Percentiles rank a stretch among this genome's conserved stretches.
Conservation (phyloP, 2,888 invertebrate species). For the Euzophera pinguis region DNA sequence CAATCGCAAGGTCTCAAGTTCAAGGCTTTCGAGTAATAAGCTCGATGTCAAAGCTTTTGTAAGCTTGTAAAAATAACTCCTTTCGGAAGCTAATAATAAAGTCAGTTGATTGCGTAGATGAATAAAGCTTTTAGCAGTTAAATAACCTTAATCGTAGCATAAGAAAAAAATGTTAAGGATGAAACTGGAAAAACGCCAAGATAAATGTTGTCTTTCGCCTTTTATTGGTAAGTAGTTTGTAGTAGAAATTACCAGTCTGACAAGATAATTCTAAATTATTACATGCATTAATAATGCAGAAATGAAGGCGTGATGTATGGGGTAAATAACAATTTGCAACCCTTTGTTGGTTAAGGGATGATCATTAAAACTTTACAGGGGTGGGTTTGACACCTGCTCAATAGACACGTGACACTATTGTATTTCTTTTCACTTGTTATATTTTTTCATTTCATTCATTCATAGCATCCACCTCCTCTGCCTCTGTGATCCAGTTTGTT, state of each 20-base stretch:
- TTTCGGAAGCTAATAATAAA: not conserved
- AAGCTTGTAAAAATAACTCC: not conserved
- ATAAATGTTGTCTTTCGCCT: no score
- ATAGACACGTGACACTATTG: slow-evolving; percentile 35
- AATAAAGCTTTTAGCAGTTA: not conserved
- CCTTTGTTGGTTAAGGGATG: slow-evolving; percentile 62
- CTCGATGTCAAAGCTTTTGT: slow-evolving; percentile 1
- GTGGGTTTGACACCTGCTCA: slow-evolving; percentile 62
- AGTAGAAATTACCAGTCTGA: slow-evolving; percentile 30
- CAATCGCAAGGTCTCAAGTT: slow-evolving; percentile 10
- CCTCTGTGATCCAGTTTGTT: no score
- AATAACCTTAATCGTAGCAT: no score
- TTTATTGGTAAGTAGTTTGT: no score
- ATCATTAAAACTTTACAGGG: slow-evolving; percentile 49
- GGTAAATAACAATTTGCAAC: slow-evolving; percentile 77
- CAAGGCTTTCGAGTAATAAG: not conserved
- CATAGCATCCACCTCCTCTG: no score
- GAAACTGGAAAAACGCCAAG: no score
- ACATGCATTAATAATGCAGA: slow-evolving; percentile 57
- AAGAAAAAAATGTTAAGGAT: no score
- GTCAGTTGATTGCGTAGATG: not conserved
- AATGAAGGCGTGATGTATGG: slow-evolving; percentile 68
- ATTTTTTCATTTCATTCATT: slow-evolving; percentile 20
- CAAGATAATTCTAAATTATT: slow-evolving; percentile 73
- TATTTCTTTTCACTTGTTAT: slow-evolving; percentile 19